Evolutionary conservation across 1,140 invertebrate species (phyloP).

Genomic region (Lordiphosa mommai): DNA sequence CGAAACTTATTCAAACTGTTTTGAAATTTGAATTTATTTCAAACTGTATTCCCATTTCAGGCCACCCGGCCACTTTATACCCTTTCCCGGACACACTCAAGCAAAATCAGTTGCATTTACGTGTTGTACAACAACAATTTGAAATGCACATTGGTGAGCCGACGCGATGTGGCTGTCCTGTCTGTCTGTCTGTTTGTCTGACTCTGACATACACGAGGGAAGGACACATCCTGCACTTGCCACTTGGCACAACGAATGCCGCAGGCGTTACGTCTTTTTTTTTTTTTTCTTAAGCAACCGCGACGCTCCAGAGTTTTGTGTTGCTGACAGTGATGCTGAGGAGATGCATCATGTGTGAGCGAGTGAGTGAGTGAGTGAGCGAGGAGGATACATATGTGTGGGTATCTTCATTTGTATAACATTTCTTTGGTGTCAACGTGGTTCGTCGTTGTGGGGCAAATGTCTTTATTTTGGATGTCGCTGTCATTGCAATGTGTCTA

Average conservation of each 20-base stretch:
- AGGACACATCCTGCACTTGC: constrained; percentile 4
- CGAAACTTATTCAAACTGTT: no score
- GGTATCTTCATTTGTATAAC: background rate
- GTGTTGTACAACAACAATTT: constrained; percentile 30
- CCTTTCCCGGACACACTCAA: background rate
- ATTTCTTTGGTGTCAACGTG: constrained; percentile 6
- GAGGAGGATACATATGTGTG: background rate
- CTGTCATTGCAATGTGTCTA: constrained; percentile 41
- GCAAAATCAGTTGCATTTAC: constrained; percentile 30
- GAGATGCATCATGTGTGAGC: constrained; percentile 12
- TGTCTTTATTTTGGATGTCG: constrained; percentile 32
- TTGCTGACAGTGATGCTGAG: constrained; percentile 23
- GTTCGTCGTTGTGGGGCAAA: constrained; percentile 21
- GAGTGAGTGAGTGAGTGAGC: constrained; percentile 1
- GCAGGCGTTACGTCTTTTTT: constrained; percentile 23
- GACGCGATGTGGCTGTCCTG: background rate
- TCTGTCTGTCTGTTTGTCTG: background rate
- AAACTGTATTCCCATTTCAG: no score
- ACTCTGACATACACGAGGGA: background rate
- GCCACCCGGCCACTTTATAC: background rate
- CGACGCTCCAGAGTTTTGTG: constrained; percentile 14
- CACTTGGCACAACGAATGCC: constrained; percentile 6
- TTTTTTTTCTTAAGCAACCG: constrained; percentile 24
- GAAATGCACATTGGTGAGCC: constrained; percentile 6
- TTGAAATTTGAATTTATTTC: no score